A percentile compares a stretch with the other conserved stretches of the same genome.
phyloP scores from a whole-genome alignment of 1,140 invertebrate species.

The Plodia interpunctella region DNA sequence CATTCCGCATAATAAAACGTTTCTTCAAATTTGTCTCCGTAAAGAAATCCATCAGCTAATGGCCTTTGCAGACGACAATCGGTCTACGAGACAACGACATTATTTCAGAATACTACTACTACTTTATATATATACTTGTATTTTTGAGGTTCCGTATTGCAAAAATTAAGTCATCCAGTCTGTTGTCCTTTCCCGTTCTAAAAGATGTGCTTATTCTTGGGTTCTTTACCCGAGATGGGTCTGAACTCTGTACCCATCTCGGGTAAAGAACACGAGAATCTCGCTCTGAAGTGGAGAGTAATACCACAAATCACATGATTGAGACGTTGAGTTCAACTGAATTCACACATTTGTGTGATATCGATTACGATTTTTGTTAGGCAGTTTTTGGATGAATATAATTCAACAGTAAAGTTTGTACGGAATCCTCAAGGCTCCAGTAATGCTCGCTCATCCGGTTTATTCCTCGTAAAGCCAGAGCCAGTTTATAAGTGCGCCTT shows the following conservation, averaged over 20 bases:
- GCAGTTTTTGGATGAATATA: background rate
- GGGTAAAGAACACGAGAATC: too few relatives aligned
- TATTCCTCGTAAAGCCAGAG: slow-evolving; percentile 26
- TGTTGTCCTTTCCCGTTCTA: too few relatives aligned
- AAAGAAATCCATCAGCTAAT: background rate
- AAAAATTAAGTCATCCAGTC: background rate
- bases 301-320: too few relatives aligned
- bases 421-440: background rate
- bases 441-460: slow-evolving; percentile 10
- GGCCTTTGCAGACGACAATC: background rate
- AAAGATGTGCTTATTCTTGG: too few relatives aligned
- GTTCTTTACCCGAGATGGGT: too few relatives aligned
- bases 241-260: too few relatives aligned
- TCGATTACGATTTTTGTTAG: too few relatives aligned
- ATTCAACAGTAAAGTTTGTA: background rate
- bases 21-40: background rate
- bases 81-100: slow-evolving; percentile 5
- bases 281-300: too few relatives aligned
- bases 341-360: too few relatives aligned
- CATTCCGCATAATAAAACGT: background rate
- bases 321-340: too few relatives aligned
- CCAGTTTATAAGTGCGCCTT: slow-evolving; percentile 40
- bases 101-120: slow-evolving; percentile 21
- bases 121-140: too few relatives aligned
- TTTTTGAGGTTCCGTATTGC: background rate